Evolutionary conservation across 92 coral and sea anemone genomes (phyloP).

Genomic region (Bergia sp.): DNA sequence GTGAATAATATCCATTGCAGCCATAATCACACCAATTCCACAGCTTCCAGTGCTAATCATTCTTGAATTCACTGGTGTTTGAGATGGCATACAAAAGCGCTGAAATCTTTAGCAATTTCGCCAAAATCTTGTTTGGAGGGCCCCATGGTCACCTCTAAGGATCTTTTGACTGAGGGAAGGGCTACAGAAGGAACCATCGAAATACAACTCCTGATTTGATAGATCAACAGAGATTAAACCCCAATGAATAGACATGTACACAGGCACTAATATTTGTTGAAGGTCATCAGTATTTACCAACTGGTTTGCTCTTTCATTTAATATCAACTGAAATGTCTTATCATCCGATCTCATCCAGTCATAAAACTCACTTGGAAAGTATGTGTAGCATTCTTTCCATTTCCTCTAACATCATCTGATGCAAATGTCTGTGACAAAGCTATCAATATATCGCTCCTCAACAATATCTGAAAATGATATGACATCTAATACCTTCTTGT

Average conservation of each 20-base stretch:
- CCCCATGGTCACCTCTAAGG: constrained; percentile 8
- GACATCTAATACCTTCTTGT: constrained; percentile 52
- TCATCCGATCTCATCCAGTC: constrained; percentile 50
- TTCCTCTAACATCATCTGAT: constrained; percentile 34
- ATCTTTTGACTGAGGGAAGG: constrained; percentile 31
- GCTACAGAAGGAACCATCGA: constrained; percentile 54
- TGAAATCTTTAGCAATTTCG: neutral
- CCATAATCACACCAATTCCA: too few species aligned
- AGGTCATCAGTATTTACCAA: neutral
- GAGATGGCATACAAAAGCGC: too few species aligned
- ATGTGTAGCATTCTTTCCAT: constrained; percentile 25
- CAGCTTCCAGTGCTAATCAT: too few species aligned
- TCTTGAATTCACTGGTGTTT: too few species aligned
- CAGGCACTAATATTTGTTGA: constrained; percentile 44
- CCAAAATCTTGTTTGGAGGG: constrained; percentile 54
- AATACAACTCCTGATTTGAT: constrained; percentile 22
- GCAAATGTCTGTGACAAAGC: constrained; percentile 58
- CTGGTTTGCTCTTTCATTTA: neutral
- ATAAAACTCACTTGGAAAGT: constrained; percentile 54
- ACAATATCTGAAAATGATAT: constrained; percentile 44
- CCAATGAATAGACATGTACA: constrained; percentile 52
- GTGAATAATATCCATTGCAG: too few species aligned
- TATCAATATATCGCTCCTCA: constrained; percentile 58
- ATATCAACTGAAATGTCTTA: constrained; percentile 14
- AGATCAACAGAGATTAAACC: constrained; percentile 48